Evolutionary conservation across 2,797 vertebrate genomes (phyloP).

Genomic region (Rhynchonycteris naso): DNA sequence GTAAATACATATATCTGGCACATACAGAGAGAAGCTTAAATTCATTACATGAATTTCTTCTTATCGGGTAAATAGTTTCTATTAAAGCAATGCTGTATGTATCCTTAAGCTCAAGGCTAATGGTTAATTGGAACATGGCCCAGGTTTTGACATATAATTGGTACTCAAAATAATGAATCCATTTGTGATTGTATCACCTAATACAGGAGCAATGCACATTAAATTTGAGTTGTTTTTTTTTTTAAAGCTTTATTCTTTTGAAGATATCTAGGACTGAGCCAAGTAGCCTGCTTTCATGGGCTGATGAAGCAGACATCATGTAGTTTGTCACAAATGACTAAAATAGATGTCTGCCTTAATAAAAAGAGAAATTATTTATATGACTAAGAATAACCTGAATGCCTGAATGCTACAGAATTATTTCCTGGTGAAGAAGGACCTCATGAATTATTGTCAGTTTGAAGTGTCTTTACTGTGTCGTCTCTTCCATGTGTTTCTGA

Average conservation of each 20-base stretch:
- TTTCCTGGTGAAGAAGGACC: constrained; percentile 67
- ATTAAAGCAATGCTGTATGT: background rate
- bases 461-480: constrained; percentile 36
- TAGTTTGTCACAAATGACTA: constrained; percentile 66
- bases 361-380: constrained; percentile 78
- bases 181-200: background rate
- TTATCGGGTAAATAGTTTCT: background rate
- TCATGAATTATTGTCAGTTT: constrained; percentile 71
- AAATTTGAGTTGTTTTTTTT: background rate
- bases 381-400: constrained; percentile 74
- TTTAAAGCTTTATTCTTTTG: background rate
- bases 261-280: constrained; percentile 17
- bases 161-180: background rate
- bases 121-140: background rate
- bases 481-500: constrained; percentile 1
- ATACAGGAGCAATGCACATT: background rate
- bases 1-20: background rate
- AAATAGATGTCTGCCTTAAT: constrained; percentile 74
- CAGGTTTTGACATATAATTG: background rate
- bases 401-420: constrained; percentile 61
- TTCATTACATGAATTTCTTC: background rate
- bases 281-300: constrained; percentile 5
- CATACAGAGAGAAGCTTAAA: background rate
- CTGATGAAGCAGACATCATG: constrained; percentile 20
- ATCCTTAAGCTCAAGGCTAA: background rate